phyloP scores from a whole-genome alignment of 1,140 invertebrate species.

The Galleria mellonella region DNA sequence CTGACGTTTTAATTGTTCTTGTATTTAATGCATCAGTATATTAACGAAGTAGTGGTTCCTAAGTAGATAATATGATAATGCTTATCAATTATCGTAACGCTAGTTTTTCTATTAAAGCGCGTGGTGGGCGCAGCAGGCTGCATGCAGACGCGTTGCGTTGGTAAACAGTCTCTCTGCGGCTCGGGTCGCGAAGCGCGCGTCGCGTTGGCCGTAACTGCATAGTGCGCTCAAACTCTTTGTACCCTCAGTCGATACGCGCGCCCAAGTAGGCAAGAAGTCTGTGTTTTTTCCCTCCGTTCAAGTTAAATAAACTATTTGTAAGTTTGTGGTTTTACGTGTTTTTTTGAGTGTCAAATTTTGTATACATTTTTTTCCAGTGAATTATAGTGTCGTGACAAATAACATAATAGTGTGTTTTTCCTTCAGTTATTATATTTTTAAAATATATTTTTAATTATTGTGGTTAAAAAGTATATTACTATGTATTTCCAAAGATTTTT shows the following conservation, averaged over 20 bases:
- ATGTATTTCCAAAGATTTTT: no score
- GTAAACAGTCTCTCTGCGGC: slow-evolving; percentile 46
- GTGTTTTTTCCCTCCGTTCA: slow-evolving; percentile 30
- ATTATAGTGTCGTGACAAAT: no score
- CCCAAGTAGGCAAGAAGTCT: slow-evolving; percentile 51
- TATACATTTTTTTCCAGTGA: no score
- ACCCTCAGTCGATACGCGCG: slow-evolving; percentile 15
- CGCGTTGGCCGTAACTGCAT: slow-evolving; percentile 10
- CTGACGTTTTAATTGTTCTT: no score
- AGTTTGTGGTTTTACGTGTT: slow-evolving; percentile 1
- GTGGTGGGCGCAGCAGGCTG: slow-evolving; percentile 13
- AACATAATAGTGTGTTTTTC: no score
- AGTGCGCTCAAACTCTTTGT: slow-evolving; percentile 4
- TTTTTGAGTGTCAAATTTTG: slow-evolving; percentile 12
- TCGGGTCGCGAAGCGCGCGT: slow-evolving; percentile 32
- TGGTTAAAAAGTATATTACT: no score
- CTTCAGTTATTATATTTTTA: no score
- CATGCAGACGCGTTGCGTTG: slow-evolving; percentile 21
- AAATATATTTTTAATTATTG: no score
- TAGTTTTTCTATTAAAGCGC: background rate
- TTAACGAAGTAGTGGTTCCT: no score
- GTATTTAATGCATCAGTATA: no score
- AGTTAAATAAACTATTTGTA: slow-evolving; percentile 18
- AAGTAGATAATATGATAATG: no score
- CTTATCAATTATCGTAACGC: no score